These are phyloP conservation scores for Pectinophora gossypiella DNA, from an alignment of 1,140 invertebrate genomes.

Conservation along the genomic window DNA sequence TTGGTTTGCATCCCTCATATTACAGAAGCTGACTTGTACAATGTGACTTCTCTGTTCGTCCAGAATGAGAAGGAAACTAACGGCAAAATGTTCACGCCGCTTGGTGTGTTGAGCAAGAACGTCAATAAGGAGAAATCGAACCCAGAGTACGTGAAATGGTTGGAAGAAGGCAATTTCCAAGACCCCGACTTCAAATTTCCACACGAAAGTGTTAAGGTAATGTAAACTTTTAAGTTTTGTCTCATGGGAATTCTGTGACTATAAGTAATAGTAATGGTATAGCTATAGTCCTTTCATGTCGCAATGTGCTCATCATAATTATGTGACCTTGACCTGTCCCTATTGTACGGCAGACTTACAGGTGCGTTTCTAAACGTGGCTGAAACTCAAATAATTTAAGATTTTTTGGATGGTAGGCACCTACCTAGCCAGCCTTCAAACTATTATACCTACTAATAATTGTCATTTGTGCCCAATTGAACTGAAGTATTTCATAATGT, in stretches of 20 bases:
- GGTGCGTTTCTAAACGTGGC: too few species aligned
- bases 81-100: conserved; percentile 65
- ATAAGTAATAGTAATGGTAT: too few species aligned
- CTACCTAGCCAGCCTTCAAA: too few species aligned
- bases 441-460: too few species aligned
- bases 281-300: not conserved
- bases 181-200: conserved; percentile 69
- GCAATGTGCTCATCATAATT: not conserved
- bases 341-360: not conserved
- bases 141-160: conserved; percentile 56
- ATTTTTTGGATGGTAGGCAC: too few species aligned
- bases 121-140: conserved; percentile 59
- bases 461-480: too few species aligned
- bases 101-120: conserved; percentile 61
- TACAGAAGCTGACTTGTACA: conserved; percentile 68
- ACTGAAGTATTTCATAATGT: too few species aligned
- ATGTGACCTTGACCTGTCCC: conserved; percentile 22
- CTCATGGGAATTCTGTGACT: too few species aligned
- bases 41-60: conserved; percentile 65
- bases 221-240: conserved; percentile 1
- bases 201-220: conserved; percentile 72
- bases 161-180: conserved; percentile 51
- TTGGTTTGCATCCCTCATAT: conserved; percentile 72
- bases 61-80: conserved; percentile 62
- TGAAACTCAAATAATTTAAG: too few species aligned